phyloP scores from a whole-genome alignment of 1,140 invertebrate species.

The Dryas iulia region DNA sequence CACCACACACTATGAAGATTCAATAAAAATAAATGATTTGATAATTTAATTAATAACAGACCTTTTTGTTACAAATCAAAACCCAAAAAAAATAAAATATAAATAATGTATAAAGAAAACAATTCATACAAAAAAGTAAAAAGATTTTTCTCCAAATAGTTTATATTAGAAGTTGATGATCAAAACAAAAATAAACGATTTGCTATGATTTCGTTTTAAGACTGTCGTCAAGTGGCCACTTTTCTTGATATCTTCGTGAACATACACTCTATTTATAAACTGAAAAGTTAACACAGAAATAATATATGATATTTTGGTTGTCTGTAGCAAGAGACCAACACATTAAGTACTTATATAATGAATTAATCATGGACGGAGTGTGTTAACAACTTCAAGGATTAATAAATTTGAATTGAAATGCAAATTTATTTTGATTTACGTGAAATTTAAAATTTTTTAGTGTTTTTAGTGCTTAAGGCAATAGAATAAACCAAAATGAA shows the following conservation, averaged over 20 bases:
- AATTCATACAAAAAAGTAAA: not conserved
- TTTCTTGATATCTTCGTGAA: no score
- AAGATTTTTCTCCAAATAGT: not conserved
- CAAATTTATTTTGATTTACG: not conserved
- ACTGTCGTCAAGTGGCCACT: not conserved
- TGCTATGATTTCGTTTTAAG: not conserved
- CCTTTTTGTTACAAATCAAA: no score
- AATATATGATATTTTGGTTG: constrained; percentile 28
- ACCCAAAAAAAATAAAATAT: no score
- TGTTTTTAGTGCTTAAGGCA: constrained; percentile 1
- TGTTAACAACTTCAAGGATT: constrained; percentile 51
- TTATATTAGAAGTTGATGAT: not conserved
- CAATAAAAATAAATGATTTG: not conserved
- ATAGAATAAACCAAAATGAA: not conserved
- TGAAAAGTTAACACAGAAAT: constrained; percentile 25
- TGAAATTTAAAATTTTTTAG: constrained; percentile 8
- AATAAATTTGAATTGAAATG: not conserved
- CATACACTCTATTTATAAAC: not conserved
- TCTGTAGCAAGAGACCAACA: constrained; percentile 46
- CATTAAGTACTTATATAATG: constrained; percentile 75
- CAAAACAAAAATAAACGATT: not conserved
- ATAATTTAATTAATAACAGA: not conserved
- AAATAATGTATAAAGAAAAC: not conserved
- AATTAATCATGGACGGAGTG: constrained; percentile 71
- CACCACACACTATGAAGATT: not conserved